phyloP scores from a whole-genome alignment of 2,888 invertebrate genomes.

The Ephialtes manifestator region DNA sequence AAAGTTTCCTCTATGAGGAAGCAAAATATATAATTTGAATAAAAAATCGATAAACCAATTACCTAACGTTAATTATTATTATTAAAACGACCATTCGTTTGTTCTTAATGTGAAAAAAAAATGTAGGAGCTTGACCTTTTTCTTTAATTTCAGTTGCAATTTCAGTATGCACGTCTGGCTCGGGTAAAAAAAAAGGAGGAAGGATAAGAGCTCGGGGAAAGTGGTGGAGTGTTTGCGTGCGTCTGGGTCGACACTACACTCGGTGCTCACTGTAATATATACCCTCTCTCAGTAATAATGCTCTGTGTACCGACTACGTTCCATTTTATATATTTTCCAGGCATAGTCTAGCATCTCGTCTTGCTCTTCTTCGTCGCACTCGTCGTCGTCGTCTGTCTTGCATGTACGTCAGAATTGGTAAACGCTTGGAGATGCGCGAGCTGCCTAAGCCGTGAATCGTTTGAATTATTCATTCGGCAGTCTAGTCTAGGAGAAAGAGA shows the following conservation, averaged over 20 bases:
- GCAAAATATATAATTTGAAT: too few species aligned
- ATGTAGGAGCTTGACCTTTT: background rate
- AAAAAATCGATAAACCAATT: too few species aligned
- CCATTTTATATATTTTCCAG: constrained; percentile 55
- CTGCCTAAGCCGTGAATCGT: constrained; percentile 66
- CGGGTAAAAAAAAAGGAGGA: constrained; percentile 11
- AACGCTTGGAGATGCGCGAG: constrained; percentile 54
- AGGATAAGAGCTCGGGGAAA: constrained; percentile 47
- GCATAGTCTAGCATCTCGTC: constrained; percentile 49
- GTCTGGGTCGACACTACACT: constrained; percentile 47
- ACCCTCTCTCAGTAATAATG: constrained; percentile 45
- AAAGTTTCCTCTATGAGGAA: too few species aligned
- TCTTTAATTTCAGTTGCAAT: constrained; percentile 19
- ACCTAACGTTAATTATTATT: background rate
- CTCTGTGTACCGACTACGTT: constrained; percentile 54
- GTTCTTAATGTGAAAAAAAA: background rate
- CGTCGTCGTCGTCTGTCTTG: constrained; percentile 43
- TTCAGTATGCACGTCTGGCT: constrained; percentile 12
- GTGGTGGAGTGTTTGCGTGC: constrained; percentile 55
- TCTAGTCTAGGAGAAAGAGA: constrained; percentile 57
- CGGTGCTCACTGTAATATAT: constrained; percentile 51
- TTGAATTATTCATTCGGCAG: constrained; percentile 73
- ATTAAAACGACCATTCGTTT: background rate
- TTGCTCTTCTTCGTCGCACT: constrained; percentile 27
- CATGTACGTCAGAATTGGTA: constrained; percentile 70